Evolutionary conservation across 2,113 vertebrate species (phyloP).

Genomic region (Paratilapia polleni): DNA sequence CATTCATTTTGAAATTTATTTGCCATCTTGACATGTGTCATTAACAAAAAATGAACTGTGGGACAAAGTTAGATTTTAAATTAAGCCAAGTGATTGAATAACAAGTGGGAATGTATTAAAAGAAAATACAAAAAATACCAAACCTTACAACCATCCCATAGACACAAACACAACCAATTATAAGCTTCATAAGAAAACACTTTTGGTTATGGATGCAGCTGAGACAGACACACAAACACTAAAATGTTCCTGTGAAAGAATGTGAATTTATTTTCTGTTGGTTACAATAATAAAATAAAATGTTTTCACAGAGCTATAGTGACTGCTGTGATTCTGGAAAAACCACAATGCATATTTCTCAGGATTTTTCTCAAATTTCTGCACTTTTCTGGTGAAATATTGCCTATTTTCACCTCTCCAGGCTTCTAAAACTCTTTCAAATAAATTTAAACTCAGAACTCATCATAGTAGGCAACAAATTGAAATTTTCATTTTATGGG

Average conservation of each 20-base stretch:
- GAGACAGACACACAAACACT: background rate
- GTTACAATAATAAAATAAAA: background rate
- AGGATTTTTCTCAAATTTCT: too few relatives aligned
- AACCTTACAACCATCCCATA: too few relatives aligned
- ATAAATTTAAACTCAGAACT: too few relatives aligned
- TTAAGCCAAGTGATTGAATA: background rate
- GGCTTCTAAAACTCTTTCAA: too few relatives aligned
- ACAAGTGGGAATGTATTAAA: background rate
- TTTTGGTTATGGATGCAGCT: background rate
- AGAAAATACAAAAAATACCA: background rate
- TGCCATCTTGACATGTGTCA: background rate
- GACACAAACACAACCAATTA: background rate
- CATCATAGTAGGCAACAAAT: background rate
- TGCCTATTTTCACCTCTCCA: background rate
- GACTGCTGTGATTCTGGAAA: background rate
- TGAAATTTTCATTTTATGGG: too few relatives aligned
- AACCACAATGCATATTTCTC: too few relatives aligned
- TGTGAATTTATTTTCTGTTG: background rate
- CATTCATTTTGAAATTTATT: too few relatives aligned
- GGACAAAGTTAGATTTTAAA: background rate
- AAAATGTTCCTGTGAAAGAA: background rate
- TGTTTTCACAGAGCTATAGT: background rate
- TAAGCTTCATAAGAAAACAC: background rate
- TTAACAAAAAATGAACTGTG: background rate
- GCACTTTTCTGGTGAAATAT: background rate